Base-by-base conservation (phyloP, 2,888 invertebrate species). In the Heliconius sara region DNA sequence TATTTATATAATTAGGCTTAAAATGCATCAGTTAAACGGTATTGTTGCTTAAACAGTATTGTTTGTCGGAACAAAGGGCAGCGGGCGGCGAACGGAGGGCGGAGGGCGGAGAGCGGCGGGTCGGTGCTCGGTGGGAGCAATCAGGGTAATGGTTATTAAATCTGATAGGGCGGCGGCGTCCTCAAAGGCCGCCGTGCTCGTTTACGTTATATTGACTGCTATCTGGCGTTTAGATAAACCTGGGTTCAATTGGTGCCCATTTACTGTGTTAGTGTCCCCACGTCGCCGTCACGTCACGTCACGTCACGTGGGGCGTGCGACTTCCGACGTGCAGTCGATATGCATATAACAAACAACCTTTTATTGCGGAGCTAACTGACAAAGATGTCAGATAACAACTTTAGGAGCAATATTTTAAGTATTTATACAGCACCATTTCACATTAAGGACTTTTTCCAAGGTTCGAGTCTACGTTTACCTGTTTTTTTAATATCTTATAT, bases 121-220 rank as follows among this genome's bases (percentile, higher is more conserved):
- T 7, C 27, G 65, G 39, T 3, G 60, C 60, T 22, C 25, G n/a
- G 39, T 2, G 75, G 19, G 47, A 7, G 79, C 76, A 80, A 81
- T 82, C 81, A 65, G 70, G 65, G 80, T 83, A 82, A 82, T 80
- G 81, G 83, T 79, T 81, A 83, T 82, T 84, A 84, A 76, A 83
- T 79, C 80, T 80, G 83, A 84, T 84, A 84, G 77, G 77, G 67
- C 77, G 73, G 79, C 65, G 77, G 78, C 73, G 39, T 76, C 75
- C 70, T 79, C 79, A 79, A 79, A 79, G 76, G 70, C 63, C 77
- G 67, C 27, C 63, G 65, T 43, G 78, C 43, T 57, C 72, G 73
- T 68, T 79, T 63, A 76, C 34, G 57, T 73, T 73, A 60, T 47
- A 76, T 63, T 65, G 76, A 79, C 68, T 73, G 76, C 76, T 76